Conservation (phyloP, 2,888 invertebrate species). For the Seira musarum region DNA sequence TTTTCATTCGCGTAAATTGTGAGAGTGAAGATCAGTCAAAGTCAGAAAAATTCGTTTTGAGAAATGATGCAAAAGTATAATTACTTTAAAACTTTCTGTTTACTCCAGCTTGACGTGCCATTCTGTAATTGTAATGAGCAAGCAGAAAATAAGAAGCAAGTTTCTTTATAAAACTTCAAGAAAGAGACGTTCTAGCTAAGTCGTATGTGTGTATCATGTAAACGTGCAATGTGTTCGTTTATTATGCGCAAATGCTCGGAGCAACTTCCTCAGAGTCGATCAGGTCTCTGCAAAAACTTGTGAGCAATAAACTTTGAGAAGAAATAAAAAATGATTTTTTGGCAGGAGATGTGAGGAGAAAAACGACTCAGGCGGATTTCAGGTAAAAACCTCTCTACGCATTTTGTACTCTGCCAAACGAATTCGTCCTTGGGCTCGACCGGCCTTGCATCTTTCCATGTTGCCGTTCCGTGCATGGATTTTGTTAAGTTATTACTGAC, state of each 20-base stretch:
- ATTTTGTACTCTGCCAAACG: not conserved
- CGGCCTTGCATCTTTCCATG: constrained; percentile 46
- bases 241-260: not conserved
- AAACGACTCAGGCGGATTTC: not conserved
- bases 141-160: no score
- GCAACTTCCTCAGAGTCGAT: not conserved
- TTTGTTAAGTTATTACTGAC: constrained; percentile 9
- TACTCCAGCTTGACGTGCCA: not conserved
- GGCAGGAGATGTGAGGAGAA: not conserved
- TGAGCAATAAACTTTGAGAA: not conserved
- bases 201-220: no score
- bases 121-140: no score
- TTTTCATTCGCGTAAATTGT: not conserved
- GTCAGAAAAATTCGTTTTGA: constrained; percentile 16
- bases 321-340: not conserved
- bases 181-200: no score
- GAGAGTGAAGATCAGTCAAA: constrained; percentile 44
- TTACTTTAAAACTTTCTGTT: not conserved
- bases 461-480: constrained; percentile 1
- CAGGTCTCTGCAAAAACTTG: not conserved
- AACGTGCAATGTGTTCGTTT: no score
- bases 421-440: constrained; percentile 54
- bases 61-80: not conserved
- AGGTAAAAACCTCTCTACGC: not conserved
- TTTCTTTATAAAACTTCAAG: no score